These are phyloP conservation scores for Propithecus perrieri DNA, from an alignment of 2,797 vertebrate species.

Conservation along the genomic window DNA sequence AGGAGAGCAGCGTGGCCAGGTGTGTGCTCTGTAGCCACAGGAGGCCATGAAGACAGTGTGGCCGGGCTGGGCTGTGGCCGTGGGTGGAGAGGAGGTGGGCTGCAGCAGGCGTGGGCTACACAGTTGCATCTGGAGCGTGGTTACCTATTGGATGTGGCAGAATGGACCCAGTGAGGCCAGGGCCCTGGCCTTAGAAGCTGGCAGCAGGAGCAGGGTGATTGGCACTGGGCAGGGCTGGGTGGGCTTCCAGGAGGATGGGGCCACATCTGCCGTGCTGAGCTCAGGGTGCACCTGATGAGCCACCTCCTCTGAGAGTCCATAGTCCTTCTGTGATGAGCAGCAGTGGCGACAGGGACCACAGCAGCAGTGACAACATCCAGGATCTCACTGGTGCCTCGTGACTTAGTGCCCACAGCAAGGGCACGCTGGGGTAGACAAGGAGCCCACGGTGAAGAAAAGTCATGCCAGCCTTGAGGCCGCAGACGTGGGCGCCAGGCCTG, in stretches of 20 bases:
- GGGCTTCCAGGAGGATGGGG: not conserved
- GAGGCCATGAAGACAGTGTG: not conserved
- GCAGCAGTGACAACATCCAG: not conserved
- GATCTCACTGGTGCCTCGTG: not conserved
- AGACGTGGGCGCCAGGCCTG: too few species aligned
- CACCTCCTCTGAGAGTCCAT: not conserved
- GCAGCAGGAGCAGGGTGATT: not conserved
- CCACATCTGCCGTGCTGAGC: not conserved
- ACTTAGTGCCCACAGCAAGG: not conserved
- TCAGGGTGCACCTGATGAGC: not conserved
- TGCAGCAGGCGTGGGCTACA: not conserved
- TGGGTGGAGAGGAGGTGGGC: too few species aligned
- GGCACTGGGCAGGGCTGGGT: not conserved
- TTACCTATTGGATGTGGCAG: not conserved
- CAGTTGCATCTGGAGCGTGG: not conserved
- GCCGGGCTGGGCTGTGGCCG: not conserved
- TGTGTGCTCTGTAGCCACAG: not conserved
- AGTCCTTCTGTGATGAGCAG: too few species aligned
- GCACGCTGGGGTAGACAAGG: too few species aligned
- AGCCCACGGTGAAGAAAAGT: rapidly evolving
- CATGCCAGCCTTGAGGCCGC: not conserved
- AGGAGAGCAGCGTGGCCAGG: not conserved
- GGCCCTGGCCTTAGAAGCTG: not conserved
- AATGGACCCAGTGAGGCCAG: too few species aligned
- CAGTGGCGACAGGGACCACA: rapidly evolving